Percentiles rank a stretch among this genome's conserved stretches.
These are phyloP conservation scores for Felis chaus DNA, from an alignment of 2,113 vertebrate genomes.

Conservation along the genomic window DNA sequence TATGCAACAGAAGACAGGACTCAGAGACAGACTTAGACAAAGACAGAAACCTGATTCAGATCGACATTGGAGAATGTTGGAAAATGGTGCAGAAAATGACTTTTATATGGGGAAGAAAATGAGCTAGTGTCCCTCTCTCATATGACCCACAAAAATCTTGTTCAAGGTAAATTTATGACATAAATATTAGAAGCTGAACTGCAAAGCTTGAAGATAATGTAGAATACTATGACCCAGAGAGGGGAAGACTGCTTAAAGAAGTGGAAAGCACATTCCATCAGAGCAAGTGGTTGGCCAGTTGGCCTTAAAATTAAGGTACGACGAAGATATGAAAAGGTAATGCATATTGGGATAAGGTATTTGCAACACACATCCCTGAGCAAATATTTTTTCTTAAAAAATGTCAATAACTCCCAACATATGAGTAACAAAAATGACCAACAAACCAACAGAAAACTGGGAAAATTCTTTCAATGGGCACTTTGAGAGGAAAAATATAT, in stretches of 20 bases:
- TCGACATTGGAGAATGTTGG: neutral
- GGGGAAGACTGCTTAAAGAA: neutral
- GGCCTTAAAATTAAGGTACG: neutral
- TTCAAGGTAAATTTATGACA: neutral
- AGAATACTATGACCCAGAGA: neutral
- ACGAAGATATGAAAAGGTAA: neutral
- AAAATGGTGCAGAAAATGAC: neutral
- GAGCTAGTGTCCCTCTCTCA: neutral
- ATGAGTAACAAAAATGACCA: neutral
- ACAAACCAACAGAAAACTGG: neutral
- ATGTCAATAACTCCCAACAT: neutral
- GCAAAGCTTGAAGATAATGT: neutral
- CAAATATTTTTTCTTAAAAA: slow-evolving; percentile 22
- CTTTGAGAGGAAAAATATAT: neutral
- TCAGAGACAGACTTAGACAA: neutral
- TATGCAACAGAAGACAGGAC: neutral
- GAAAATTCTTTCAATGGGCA: neutral
- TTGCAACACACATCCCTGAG: neutral
- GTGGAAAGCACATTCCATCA: neutral
- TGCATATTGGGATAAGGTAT: neutral
- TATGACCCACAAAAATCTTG: neutral
- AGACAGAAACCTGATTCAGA: neutral
- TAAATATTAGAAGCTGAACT: slow-evolving; percentile 15
- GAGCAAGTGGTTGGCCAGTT: neutral
- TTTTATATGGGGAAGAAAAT: neutral